Evolutionary conservation across 2,113 vertebrate genomes (phyloP).

Genomic region (Ailuropoda melanoleuca): DNA sequence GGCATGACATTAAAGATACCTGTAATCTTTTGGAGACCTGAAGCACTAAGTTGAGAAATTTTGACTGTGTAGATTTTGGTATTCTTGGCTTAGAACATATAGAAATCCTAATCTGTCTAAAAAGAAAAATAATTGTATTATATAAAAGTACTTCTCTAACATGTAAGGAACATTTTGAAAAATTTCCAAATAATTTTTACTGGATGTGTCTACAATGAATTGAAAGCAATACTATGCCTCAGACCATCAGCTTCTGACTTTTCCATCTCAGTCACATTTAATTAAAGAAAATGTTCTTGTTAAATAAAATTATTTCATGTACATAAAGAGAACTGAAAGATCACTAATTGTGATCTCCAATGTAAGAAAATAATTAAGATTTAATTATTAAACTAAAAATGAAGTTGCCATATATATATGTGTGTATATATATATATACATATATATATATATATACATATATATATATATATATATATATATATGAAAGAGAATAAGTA

Average conservation of each 20-base stretch:
- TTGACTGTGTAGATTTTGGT: neutral
- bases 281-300: conserved; percentile 41
- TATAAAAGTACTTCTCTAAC: neutral
- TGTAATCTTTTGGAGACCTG: neutral
- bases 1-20: neutral
- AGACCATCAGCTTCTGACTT: neutral
- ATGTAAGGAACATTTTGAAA: neutral
- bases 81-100: conserved; percentile 16
- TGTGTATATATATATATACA: neutral
- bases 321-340: neutral
- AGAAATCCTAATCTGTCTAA: neutral
- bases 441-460: neutral
- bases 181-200: neutral
- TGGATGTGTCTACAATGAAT: neutral
- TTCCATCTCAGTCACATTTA: conserved; percentile 2
- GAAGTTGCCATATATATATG: neutral
- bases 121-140: neutral
- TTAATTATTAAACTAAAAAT: conserved; percentile 19
- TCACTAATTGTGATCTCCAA: neutral
- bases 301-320: conserved; percentile 22
- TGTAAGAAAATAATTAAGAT: neutral
- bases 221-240: neutral
- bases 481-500: neutral
- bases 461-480: neutral
- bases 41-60: neutral